Evolutionary conservation across 2,888 invertebrate genomes (phyloP), one percentile per base, ranked within the genome.

Genomic region (Sarcophaga subvicina): DNA sequence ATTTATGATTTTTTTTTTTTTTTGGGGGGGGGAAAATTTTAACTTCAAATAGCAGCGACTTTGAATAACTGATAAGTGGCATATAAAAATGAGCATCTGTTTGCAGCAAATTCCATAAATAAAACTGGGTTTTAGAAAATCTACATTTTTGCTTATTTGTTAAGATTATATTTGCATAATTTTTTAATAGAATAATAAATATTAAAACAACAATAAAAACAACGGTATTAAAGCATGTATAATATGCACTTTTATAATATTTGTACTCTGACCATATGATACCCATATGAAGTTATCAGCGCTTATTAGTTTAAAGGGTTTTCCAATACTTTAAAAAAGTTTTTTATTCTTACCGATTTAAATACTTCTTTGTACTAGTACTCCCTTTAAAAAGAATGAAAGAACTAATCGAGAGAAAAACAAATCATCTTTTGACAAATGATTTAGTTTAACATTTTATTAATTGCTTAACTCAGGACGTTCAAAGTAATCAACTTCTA

Each of bases 361-460:
- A 27, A 27, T 27, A 27, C 27, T 27, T 27, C 5, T 27, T 3
- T 0, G 27, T 17, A 59, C 0, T n/a, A n/a, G n/a, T n/a, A 4
- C 59, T 59, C 0, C 59, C 59, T 17, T 59, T 17, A 59, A 17
- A 59, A 59, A 14, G 1, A n/a, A 59, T 1, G 25, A 37, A 47
- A n/a, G 20, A n/a, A 62, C 49, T 60, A 67, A 37, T 0, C 37
- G 8, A 10, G 20, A 11, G 6, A 14, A 49, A 70, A 60, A 10
- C 60, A 78, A 25, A 63, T 70, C 47, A 78, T 49, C 69, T 62
- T 70, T 70, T 78, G 78, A 70, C 69, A 78, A 78, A 70, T 62
- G 78, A 45, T 78, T 78, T 49, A 70, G 60, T 49, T 78, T 62
- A 69, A 69, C 69, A 78, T 78, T 60, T 78, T 78, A 78, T 78